These are phyloP conservation scores for Mantis religiosa DNA, from an alignment of 2,888 invertebrate species.

Conservation along the genomic window DNA sequence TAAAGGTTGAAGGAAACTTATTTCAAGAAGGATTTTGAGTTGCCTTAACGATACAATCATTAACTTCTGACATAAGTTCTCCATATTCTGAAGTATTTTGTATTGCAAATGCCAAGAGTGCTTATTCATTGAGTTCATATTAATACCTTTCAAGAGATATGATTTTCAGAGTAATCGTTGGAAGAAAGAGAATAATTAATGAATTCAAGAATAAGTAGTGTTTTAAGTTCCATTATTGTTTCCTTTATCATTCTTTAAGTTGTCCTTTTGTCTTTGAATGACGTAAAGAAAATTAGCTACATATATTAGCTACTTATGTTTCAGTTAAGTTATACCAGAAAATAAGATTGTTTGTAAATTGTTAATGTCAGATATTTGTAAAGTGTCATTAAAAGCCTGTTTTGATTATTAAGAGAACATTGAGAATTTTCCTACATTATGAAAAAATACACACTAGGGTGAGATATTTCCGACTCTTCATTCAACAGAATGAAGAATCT, in stretches of 20 bases:
- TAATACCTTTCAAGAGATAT: neutral
- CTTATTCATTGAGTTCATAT: neutral
- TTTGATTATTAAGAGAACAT: no score
- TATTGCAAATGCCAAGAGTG: neutral
- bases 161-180: neutral
- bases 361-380: neutral
- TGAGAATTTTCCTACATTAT: no score
- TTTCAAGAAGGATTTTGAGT: neutral
- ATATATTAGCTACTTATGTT: neutral
- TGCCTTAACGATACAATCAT: neutral
- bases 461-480: no score
- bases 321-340: neutral
- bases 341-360: neutral
- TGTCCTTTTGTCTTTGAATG: neutral
- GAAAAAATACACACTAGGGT: no score
- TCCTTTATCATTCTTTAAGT: neutral
- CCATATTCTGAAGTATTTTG: neutral
- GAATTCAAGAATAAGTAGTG: neutral
- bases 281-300: neutral
- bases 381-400: neutral
- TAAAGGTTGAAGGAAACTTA: slow-evolving; percentile 68
- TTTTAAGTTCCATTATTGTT: neutral
- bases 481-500: no score
- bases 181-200: neutral
- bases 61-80: neutral